A percentile compares a stretch with the other conserved stretches of the same genome.
Evolutionary conservation across 2,113 vertebrate species (phyloP).

Genomic region (Crotalus horridus): DNA sequence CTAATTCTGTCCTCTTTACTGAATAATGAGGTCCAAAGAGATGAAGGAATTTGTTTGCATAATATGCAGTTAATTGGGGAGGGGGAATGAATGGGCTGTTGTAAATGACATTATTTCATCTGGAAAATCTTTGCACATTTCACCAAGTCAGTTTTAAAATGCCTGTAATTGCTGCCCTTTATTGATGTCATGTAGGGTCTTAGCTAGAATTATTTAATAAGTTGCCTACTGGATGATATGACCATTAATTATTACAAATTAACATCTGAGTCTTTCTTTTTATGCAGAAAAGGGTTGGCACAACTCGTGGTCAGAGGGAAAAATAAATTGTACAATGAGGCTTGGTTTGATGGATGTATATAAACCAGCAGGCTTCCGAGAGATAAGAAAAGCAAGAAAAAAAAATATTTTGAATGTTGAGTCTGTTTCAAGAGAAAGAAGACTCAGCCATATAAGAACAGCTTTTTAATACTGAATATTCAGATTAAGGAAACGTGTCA

Average conservation of each 20-base stretch:
- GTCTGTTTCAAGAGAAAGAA: not conserved
- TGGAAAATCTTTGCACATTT: constrained; percentile 53
- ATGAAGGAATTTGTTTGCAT: constrained; percentile 50
- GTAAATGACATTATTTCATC: constrained; percentile 55
- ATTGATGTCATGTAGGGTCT: constrained; percentile 39
- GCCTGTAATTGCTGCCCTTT: constrained; percentile 53
- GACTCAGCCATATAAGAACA: not conserved
- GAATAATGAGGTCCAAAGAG: constrained; percentile 56
- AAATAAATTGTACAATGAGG: constrained; percentile 23
- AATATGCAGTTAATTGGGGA: constrained; percentile 56
- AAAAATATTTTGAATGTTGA: not conserved
- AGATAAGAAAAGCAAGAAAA: not conserved
- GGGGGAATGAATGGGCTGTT: constrained; percentile 40
- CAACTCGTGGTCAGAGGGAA: constrained; percentile 7
- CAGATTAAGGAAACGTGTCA: not conserved
- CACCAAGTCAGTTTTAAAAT: constrained; percentile 55
- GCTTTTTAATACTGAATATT: not conserved
- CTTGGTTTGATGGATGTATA: not conserved
- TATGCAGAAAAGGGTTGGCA: constrained; percentile 22
- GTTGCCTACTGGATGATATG: constrained; percentile 35
- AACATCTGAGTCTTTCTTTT: constrained; percentile 29
- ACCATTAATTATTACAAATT: constrained; percentile 33
- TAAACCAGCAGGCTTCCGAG: not conserved
- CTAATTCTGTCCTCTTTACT: constrained; percentile 48
- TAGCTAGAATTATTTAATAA: constrained; percentile 37